phyloP scores from a whole-genome alignment of 2,113 vertebrate species.

The Cnemophilus loriae region DNA sequence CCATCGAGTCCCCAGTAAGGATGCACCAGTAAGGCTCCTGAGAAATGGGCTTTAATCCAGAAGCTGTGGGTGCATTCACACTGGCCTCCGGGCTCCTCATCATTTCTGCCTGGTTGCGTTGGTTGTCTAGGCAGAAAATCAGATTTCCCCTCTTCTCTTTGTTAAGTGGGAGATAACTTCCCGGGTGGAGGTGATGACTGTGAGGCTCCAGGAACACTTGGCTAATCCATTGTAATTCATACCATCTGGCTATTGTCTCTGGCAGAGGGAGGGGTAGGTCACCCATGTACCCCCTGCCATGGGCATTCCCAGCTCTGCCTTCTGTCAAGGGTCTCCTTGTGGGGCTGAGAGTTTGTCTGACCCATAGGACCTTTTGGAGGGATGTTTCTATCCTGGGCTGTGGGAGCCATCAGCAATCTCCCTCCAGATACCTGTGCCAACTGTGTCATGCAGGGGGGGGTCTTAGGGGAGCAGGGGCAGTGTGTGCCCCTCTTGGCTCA shows the following conservation, averaged over 20 bases:
- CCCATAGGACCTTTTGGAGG: neutral
- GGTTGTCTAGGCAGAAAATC: conserved; percentile 35
- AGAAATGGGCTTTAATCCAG: neutral
- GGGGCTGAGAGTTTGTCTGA: neutral
- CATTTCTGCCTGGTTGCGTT: neutral
- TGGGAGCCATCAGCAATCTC: neutral
- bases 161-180: neutral
- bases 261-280: neutral
- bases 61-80: neutral
- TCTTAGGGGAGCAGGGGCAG: neutral
- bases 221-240: conserved; percentile 12
- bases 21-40: neutral
- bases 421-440: accelerated
- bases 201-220: neutral
- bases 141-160: neutral
- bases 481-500: neutral
- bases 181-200: neutral
- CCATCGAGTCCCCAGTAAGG: accelerated
- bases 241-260: neutral
- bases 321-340: neutral
- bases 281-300: neutral
- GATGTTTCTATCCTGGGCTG: neutral
- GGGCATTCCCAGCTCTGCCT: neutral
- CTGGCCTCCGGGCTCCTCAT: neutral
- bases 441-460: neutral